phyloP scores from a whole-genome alignment of 2,888 invertebrate genomes.

The Scaeva pyrastri region DNA sequence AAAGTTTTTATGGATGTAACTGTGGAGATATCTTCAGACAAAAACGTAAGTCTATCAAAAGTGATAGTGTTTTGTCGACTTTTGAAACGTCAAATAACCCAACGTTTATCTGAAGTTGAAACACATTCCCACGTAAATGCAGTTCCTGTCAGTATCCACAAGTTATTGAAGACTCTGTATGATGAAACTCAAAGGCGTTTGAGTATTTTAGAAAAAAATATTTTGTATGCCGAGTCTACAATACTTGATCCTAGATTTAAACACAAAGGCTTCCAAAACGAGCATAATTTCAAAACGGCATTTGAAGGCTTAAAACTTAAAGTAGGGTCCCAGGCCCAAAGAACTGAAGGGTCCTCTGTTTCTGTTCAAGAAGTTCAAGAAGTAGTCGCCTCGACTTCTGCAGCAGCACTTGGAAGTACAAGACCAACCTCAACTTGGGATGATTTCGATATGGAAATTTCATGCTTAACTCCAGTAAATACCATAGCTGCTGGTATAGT shows the following conservation, averaged over 20 bases:
- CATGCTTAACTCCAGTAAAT: neutral
- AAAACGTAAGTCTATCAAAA: slow-evolving; percentile 43
- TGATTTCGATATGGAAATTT: slow-evolving; percentile 31
- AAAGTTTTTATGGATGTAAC: slow-evolving; percentile 47
- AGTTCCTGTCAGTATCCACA: neutral
- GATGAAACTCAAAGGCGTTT: slow-evolving; percentile 13
- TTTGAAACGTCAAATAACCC: neutral
- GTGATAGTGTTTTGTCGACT: slow-evolving; percentile 26
- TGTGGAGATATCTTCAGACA: slow-evolving; percentile 38
- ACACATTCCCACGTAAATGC: neutral
- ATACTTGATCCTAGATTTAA: slow-evolving; percentile 51
- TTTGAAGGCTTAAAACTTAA: slow-evolving; percentile 9
- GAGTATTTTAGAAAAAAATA: slow-evolving; percentile 24
- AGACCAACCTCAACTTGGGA: slow-evolving; percentile 9
- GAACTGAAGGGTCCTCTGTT: neutral
- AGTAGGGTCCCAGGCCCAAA: neutral
- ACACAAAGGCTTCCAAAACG: slow-evolving; percentile 24
- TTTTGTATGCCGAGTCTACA: slow-evolving; percentile 31
- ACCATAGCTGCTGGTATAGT: slow-evolving; percentile 13
- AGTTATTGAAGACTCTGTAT: neutral
- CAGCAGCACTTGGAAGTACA: neutral
- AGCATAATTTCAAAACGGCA: slow-evolving; percentile 17
- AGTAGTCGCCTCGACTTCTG: neutral
- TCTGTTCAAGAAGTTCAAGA: neutral
- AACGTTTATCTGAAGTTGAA: neutral